Evolutionary conservation across 2,113 vertebrate genomes (phyloP), one percentile per base, ranked within the genome.

Genomic region (Amia ocellicauda): DNA sequence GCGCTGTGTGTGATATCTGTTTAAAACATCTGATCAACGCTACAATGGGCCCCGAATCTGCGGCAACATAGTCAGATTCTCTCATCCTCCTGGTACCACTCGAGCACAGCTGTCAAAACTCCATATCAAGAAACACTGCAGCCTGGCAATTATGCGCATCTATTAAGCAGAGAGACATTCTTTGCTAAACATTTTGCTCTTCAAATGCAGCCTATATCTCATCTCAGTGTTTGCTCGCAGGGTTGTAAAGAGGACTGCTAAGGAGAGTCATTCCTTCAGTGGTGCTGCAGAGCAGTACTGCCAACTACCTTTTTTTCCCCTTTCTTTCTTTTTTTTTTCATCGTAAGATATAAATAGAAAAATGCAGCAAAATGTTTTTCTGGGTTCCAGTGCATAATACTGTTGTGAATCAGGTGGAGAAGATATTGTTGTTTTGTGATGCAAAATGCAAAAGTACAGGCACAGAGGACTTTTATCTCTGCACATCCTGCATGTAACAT

Each of bases 91-190:
- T 66, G 69, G 69, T 77, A 59, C 63, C 68, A 60, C 64, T 73
- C 54, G 60, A 36, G 73, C 73, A 67, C 7, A 65, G 49, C 68
- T 69, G 70, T 81, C 77, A 69, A 67, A 71, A 74, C 69, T 49
- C 74, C 50, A 67, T 66, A 73, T 78, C 76, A 76, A 80, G 74
- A 45, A 64, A 23, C 70, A 36, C 22, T 0, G 7, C 50, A 66
- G 68, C 75, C 73, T 62, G 66, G 62, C 74, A 80, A 81, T 83
- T 82, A 78, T 71, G 75, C 49, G 54, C 79, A 72, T 78, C 59
- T 64, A 67, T 84, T 74, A 79, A 60, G 63, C 4, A 19, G 67
- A 75, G 70, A 63, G 53, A 65, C 62, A n/a, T 74, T 78, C 72
- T 80, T 69, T 62, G 73, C 57, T 65, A 64, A 61, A 60, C 0